phyloP scores from a whole-genome alignment of 37 sponge, comb jelly and placozoan genomes.

The Chondrilla cf. caribensis region DNA sequence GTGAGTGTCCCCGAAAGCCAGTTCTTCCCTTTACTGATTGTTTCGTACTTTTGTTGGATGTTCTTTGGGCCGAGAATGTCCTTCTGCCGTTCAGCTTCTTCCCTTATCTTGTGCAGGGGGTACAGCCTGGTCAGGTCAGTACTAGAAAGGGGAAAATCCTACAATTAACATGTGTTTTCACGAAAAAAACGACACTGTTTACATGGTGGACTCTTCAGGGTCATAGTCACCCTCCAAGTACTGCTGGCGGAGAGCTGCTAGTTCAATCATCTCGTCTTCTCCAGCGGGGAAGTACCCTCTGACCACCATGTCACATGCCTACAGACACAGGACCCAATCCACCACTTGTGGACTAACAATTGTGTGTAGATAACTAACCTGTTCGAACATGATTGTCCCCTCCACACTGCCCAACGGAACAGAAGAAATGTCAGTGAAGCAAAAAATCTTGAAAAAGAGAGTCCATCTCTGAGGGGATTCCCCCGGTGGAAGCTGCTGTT shows the following conservation, averaged over 20 bases:
- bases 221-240: slow-evolving; percentile 75
- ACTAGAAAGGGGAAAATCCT: slow-evolving; percentile 20
- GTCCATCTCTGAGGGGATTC: slow-evolving; percentile 43
- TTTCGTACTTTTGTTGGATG: slow-evolving; percentile 50
- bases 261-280: slow-evolving; percentile 57
- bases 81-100: slow-evolving; percentile 54
- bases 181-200: background rate
- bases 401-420: slow-evolving; percentile 77
- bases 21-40: slow-evolving; percentile 21
- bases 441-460: slow-evolving; percentile 88
- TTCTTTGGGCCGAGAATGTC: slow-evolving; percentile 40
- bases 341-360: background rate
- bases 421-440: slow-evolving; percentile 60
- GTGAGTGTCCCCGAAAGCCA: slow-evolving; percentile 24
- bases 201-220: slow-evolving; percentile 53
- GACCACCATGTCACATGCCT: slow-evolving; percentile 81
- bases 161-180: background rate
- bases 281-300: slow-evolving; percentile 59
- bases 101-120: slow-evolving; percentile 43
- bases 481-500: slow-evolving; percentile 24
- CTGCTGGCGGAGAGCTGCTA: slow-evolving; percentile 83
- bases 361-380: slow-evolving; percentile 36
- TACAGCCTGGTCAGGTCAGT: slow-evolving; percentile 63
- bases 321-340: background rate
- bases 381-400: slow-evolving; percentile 82